Conservation (phyloP, 2,797 vertebrate species). For the Xenentodon cancila region DNA sequence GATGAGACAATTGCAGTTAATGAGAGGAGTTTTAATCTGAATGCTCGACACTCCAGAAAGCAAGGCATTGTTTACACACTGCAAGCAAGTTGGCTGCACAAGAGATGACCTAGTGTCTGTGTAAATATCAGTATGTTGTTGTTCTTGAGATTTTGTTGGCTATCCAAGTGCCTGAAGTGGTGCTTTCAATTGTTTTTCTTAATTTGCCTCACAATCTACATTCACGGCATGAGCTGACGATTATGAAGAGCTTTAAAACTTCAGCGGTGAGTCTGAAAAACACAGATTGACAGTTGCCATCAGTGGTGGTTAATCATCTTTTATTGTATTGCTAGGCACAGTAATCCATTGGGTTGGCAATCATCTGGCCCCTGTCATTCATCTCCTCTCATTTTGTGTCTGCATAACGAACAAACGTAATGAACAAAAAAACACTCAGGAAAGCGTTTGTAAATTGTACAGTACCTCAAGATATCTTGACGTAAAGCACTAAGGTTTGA, state of each 20-base stretch:
- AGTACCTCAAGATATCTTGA: constrained; percentile 96
- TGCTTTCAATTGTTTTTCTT: constrained; percentile 88
- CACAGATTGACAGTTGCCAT: constrained; percentile 84
- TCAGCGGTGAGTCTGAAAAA: constrained; percentile 89
- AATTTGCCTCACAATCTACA: constrained; percentile 95
- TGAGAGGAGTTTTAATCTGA: constrained; percentile 82
- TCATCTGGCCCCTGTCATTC: constrained; percentile 88
- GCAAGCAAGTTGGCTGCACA: constrained; percentile 85
- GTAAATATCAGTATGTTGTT: constrained; percentile 93
- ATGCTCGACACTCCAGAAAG: constrained; percentile 85
- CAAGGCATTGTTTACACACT: constrained; percentile 83
- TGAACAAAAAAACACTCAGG: constrained; percentile 80
- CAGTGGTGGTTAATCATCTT: constrained; percentile 81
- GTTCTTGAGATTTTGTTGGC: constrained; percentile 90
- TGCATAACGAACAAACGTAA: constrained; percentile 78
- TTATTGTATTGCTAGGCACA: constrained; percentile 87
- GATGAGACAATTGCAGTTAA: constrained; percentile 83
- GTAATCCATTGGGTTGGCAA: constrained; percentile 84
- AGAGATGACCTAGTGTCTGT: constrained; percentile 87
- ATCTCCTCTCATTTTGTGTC: constrained; percentile 92
- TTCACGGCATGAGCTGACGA: constrained; percentile 98
- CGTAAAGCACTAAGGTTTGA: constrained; percentile 92
- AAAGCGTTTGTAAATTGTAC: constrained; percentile 99
- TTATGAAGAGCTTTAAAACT: constrained; percentile 97
- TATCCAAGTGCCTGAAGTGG: constrained; percentile 98